Evolutionary conservation across 1,140 invertebrate species (phyloP), one percentile per base, ranked within the genome.

Genomic region (Drosophila bifasciata): DNA sequence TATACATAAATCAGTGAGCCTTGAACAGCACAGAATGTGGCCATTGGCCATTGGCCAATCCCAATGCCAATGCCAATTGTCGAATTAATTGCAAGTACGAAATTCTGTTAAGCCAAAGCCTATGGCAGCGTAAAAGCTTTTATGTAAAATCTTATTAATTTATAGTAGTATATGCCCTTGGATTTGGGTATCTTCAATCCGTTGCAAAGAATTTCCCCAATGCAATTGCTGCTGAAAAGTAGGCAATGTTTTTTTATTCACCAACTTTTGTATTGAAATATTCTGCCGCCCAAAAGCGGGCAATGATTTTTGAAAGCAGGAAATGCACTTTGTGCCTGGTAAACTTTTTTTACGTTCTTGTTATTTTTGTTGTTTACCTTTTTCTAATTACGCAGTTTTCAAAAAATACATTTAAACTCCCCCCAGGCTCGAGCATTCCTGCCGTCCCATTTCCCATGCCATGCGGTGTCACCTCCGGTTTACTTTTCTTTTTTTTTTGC

Each of bases 311-410:
- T n/a, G n/a, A n/a, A n/a, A n/a, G n/a, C n/a, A n/a, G n/a, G n/a
- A n/a, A n/a, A n/a, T n/a, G n/a, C n/a, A n/a, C n/a, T n/a, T n/a
- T n/a, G n/a, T n/a, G n/a, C n/a, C n/a, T n/a, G n/a, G n/a, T n/a
- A n/a, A n/a, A n/a, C n/a, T n/a, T n/a, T n/a, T n/a, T n/a, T n/a
- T n/a, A n/a, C n/a, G n/a, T n/a, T 11, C 23, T 40, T n/a, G 4
- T 28, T 49, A 2, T 17, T 2, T 39, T 13, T 25, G 15, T 23
- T 23, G 7, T 32, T 15, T n/a, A 17, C 13, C 5, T n/a, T 46
- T 21, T 46, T 56, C 36, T 62, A 62, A 62, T 55, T 53, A 49
- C 50, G 58, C 41, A 60, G 32, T 61, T 61, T 48, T 6, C 4
- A n/a, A 13, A n/a, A 13, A 61, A 68, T 56, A 50, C 19, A 15